A percentile compares a stretch with the other conserved stretches of the same genome.
phyloP scores from a whole-genome alignment of 2,113 vertebrate genomes.

The Tamias sibiricus region DNA sequence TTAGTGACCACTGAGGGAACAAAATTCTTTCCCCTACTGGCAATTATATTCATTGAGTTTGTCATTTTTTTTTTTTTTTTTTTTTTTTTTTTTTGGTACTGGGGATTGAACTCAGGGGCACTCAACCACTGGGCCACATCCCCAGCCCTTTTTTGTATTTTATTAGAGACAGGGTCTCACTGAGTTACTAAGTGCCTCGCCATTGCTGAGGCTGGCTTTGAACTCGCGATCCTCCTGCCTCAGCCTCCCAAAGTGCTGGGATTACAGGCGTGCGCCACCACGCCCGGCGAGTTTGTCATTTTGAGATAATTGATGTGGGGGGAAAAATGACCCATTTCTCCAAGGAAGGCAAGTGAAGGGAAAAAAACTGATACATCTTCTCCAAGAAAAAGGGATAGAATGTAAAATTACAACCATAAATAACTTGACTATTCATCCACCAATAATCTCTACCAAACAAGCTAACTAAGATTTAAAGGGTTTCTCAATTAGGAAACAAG shows the following conservation, averaged over 20 bases:
- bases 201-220: too few relatives aligned
- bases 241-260: too few relatives aligned
- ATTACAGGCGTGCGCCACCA: too few relatives aligned
- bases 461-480: neutral
- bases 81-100: too few relatives aligned
- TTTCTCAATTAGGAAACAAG: neutral
- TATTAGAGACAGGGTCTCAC: too few relatives aligned
- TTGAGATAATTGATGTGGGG: neutral
- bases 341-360: neutral
- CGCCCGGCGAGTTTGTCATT: constrained; percentile 18
- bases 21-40: neutral
- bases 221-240: too few relatives aligned
- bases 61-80: too few relatives aligned
- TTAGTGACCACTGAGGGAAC: neutral
- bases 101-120: too few relatives aligned
- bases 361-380: neutral
- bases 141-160: too few relatives aligned
- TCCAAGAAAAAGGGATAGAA: neutral
- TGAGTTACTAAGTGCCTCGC: too few relatives aligned
- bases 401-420: neutral
- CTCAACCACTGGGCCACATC: too few relatives aligned
- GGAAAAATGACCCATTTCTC: neutral
- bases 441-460: neutral
- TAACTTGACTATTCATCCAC: neutral
- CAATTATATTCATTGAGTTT: neutral